Evolutionary conservation across 2,113 vertebrate species (phyloP), one percentile per base, ranked within the genome.

Genomic region (Toxotes jaculatrix): DNA sequence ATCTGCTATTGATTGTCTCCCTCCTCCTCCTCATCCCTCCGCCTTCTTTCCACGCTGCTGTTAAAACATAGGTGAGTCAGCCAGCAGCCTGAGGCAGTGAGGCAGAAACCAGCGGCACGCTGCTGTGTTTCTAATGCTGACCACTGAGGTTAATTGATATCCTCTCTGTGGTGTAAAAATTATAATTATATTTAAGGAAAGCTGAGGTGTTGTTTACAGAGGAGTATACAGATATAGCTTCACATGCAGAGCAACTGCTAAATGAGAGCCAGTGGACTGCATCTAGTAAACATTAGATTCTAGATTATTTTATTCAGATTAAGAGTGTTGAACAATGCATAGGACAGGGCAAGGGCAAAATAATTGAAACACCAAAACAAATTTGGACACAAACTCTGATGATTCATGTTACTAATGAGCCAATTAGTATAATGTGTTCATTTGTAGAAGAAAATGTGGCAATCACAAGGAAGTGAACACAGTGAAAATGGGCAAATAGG

Each of bases 1-100:
- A 94, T 95, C 93, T 94, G 90, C 79, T 94, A 95, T 95, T 92
- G 94, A 94, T 95, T 93, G 84, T 86, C 89, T 90, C 87, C 88
- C 90, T 90, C 83, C 83, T 77, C 73, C 75, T 85, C 84, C 80
- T 81, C 72, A 67, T 75, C 80, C 82, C 83, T 82, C 80, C 78
- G 34, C 86, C 82, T 40, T 78, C 72, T 72, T 80, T 86, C 79
- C 72, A 73, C 34, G 13, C 83, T 43, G 55, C 85, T 79, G 88
- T 89, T 86, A 83, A 88, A 90, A 91, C 86, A 85, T 77, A 87
- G 87, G 84, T 89, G 91, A 91, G 83, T 81, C 90, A 86, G 90
- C 82, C 86, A 32, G 87, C 55, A 74, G 90, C 89, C 90, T 9
- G 74, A 84, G 91, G 92, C 84, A 31, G 32, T 60, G 76, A 79